These are phyloP conservation scores for Peromyscus aztecus DNA, from an alignment of 2,797 vertebrate species.

Conservation along the genomic window DNA sequence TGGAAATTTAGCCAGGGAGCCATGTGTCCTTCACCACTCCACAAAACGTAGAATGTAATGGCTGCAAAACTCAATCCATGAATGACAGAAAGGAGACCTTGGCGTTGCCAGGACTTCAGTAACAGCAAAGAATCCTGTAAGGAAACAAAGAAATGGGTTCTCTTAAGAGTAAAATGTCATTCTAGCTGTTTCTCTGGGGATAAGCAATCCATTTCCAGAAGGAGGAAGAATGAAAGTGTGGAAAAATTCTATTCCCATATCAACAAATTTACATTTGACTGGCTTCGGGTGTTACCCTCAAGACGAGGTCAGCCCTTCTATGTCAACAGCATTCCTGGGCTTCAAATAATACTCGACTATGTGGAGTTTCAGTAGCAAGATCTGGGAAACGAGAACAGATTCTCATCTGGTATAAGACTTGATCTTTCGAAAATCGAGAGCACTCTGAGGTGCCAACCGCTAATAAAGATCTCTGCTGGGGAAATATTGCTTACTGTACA, in stretches of 20 bases:
- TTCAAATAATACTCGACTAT: not conserved
- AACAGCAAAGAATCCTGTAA: not conserved
- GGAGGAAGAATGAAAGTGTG: not conserved
- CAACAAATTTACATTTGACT: not conserved
- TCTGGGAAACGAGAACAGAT: not conserved
- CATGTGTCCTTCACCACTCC: not conserved
- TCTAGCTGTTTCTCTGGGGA: not conserved
- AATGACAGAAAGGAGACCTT: not conserved
- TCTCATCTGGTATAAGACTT: not conserved
- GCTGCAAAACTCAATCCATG: not conserved
- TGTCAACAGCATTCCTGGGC: slow-evolving; percentile 3
- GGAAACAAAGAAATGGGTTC: not conserved
- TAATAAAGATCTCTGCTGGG: not conserved
- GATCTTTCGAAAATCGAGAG: slow-evolving; percentile 34
- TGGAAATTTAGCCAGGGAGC: rapidly evolving
- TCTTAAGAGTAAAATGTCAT: not conserved
- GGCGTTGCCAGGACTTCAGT: not conserved
- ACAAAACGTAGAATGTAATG: not conserved
- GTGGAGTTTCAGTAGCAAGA: not conserved
- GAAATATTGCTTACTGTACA: not conserved
- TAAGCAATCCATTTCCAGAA: slow-evolving; percentile 19
- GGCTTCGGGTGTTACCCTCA: not conserved
- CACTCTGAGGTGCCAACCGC: not conserved
- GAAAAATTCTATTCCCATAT: not conserved
- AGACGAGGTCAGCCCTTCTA: not conserved